Base-by-base conservation (phyloP, 2,888 invertebrate genomes). In the Patella ulyssiponensis region DNA sequence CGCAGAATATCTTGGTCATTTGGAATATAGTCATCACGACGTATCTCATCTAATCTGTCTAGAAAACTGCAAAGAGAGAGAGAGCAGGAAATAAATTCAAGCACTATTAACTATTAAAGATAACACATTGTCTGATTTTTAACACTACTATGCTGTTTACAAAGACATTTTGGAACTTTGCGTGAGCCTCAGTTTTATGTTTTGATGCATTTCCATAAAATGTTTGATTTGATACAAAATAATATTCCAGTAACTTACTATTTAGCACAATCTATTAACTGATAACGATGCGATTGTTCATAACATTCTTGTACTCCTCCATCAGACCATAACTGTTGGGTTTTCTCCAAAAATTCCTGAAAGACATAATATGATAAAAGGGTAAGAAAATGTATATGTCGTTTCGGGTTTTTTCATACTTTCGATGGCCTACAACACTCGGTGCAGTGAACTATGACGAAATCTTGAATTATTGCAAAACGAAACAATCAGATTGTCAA, bases 201-300 rank as follows among this genome's bases (percentile, higher is more conserved):
- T 44, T 4, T 44, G 44, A 4, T 44, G 7, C 0, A 44, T 44
- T 44, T 44, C 9, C 44, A 44, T 44, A 7, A 44, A 44, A 44
- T 44, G 5, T 44, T 44, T 44, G 44, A 44, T 9, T 9, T 44
- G 44, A 44, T 44, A 23, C 20, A 9, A 20, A 15, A 64, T 23
- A 64, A 64, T 64, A 64, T 20, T 64, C 14, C 11, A 20, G 23
- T 64, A 54, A 94, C 95, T 94, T 93, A 96, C 96, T 96, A 95
- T 93, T 95, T 95, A 12, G 96, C 95, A 88, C 95, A 95, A 87
- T 96, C 96, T 70, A 96, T 94, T 2, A 96, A 92, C 87, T 96
- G 95, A 88, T 95, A 96, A 90, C 96, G 95, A 89, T 95, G 95
- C 0, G 95, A 95, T 86, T 95, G 92, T 83, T 92, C 92, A 86